Evolutionary conservation across 1,140 invertebrate species (phyloP).

Genomic region (Gryon sp.): DNA sequence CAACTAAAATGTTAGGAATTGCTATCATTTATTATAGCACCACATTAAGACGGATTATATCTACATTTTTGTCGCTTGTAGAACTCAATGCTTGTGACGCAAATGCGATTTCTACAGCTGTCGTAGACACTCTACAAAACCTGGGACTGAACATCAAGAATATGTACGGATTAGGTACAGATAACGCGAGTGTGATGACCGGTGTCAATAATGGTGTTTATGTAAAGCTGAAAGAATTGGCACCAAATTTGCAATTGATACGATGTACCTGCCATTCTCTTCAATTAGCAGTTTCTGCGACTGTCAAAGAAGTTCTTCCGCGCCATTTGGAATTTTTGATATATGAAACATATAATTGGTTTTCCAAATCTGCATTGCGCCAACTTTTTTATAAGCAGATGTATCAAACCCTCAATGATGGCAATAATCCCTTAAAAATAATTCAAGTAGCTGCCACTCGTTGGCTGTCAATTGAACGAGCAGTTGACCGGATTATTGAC

Average conservation of each 20-base stretch:
- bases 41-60: constrained; percentile 17
- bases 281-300: constrained; percentile 50
- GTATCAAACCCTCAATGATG: constrained; percentile 46
- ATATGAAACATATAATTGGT: constrained; percentile 66
- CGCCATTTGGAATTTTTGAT: constrained; percentile 59
- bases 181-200: constrained; percentile 71
- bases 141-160: constrained; percentile 41
- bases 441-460: constrained; percentile 45
- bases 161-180: constrained; percentile 67
- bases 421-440: constrained; percentile 59
- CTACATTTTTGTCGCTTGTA: constrained; percentile 35
- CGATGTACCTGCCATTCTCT: constrained; percentile 61
- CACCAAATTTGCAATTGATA: constrained; percentile 53
- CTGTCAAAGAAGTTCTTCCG: constrained; percentile 37
- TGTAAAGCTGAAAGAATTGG: constrained; percentile 53
- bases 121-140: constrained; percentile 12
- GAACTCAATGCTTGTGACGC: constrained; percentile 47
- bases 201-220: constrained; percentile 72
- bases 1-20: constrained; percentile 50
- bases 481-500: constrained; percentile 57
- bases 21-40: constrained; percentile 49
- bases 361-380: constrained; percentile 50
- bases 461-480: constrained; percentile 66
- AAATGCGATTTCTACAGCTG: constrained; percentile 22
- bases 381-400: constrained; percentile 45